A percentile compares a stretch with the other conserved stretches of the same genome.
These are phyloP conservation scores for Pteronura brasiliensis DNA, from an alignment of 2,113 vertebrate genomes.

Conservation along the genomic window DNA sequence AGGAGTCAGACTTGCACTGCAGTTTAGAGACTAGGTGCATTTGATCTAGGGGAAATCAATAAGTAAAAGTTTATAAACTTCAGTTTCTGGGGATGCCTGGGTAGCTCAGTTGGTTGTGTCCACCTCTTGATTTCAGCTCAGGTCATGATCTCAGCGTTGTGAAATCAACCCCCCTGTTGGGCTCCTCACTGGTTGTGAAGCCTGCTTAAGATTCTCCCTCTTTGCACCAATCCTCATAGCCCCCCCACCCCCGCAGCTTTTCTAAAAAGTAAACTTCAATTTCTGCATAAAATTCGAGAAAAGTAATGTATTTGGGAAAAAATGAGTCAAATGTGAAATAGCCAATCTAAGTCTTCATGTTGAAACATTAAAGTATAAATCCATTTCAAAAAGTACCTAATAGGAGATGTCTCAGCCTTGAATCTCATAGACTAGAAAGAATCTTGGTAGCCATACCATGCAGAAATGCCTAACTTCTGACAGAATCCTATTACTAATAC, in stretches of 20 bases:
- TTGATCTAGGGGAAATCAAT: background rate
- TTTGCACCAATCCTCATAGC: background rate
- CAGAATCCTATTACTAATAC: background rate
- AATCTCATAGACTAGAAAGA: background rate
- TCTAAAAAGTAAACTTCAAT: background rate
- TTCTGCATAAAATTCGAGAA: background rate
- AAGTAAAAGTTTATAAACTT: background rate
- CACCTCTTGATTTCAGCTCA: background rate
- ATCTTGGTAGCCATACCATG: background rate
- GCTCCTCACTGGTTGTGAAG: background rate
- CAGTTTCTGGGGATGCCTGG: background rate
- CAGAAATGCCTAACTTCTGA: background rate
- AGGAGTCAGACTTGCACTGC: background rate
- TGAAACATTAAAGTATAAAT: background rate
- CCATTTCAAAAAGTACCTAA: background rate
- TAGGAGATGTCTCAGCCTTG: background rate
- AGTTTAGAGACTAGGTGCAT: background rate
- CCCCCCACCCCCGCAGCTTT: rapidly evolving
- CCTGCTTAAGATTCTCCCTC: background rate
- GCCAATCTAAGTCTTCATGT: background rate
- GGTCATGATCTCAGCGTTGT: background rate
- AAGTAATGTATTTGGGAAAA: background rate
- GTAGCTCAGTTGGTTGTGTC: background rate
- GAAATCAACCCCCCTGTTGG: background rate
- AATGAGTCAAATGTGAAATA: background rate